Evolutionary conservation across 53 echinoderm and acorn worm genomes (phyloP), one percentile per base, ranked within the genome.

Genomic region (Actinopyga echinites): DNA sequence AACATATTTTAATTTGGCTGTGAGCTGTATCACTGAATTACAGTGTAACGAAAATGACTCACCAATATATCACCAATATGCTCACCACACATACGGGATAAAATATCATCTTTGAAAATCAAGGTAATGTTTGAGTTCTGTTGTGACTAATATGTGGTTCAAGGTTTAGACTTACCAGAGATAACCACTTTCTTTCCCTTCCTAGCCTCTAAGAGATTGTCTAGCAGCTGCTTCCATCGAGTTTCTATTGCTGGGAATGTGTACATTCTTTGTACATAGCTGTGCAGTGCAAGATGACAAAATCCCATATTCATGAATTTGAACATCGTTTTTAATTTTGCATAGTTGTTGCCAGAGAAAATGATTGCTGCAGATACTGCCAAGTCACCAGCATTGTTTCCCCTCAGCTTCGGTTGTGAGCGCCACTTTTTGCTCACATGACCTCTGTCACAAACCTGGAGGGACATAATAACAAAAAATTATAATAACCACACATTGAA

Each of bases 141-240:
- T n/a, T n/a, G n/a, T n/a, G n/a, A n/a, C n/a, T n/a, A n/a, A n/a
- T n/a, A n/a, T n/a, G n/a, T n/a, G n/a, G n/a, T n/a, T n/a, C n/a
- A n/a, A n/a, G n/a, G n/a, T n/a, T n/a, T n/a, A n/a, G n/a, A 67
- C 71, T 69, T 42, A 69, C 71, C 71, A 37, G 71, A 13, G 0
- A 69, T 37, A 42, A 69, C n/a, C 1, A 69, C 42, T 5, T 0
- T 1, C 1, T 3, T 37, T 0, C 40, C 71, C 4, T 37, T 36
- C 23, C 71, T 36, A 24, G 20, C 71, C 15, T 13, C 7, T 5
- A 69, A 23, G 7, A 69, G 2, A 3, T 69, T 4, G 13, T 0
- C 0, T 71, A 38, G 71, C 0, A 71, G 0, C 71, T 37, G 38
- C 42, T 71, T 42, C 40, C 38, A 71, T 1, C n/a, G 71, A 37